These are phyloP conservation scores for Mola mola DNA, from an alignment of 2,113 vertebrate genomes.

Conservation along the genomic window DNA sequence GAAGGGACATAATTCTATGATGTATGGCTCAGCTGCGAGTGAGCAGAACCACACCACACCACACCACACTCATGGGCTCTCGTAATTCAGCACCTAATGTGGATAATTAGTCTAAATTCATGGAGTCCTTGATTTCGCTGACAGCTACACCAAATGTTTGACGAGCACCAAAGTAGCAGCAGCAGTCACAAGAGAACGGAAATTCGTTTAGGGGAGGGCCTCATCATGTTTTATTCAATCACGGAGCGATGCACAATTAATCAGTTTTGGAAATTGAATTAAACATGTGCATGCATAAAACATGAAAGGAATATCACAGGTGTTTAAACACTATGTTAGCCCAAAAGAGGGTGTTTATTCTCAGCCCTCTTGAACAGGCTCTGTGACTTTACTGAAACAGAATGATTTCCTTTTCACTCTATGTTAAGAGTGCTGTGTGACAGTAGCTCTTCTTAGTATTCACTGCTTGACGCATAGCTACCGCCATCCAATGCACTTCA, in stretches of 20 bases:
- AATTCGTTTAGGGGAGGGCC: conserved; percentile 80
- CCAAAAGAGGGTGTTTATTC: conserved; percentile 24
- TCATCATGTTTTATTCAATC: conserved; percentile 86
- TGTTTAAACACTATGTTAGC: conserved; percentile 55
- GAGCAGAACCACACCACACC: conserved; percentile 49
- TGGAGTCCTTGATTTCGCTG: conserved; percentile 73
- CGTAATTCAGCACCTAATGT: conserved; percentile 75
- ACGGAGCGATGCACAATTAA: conserved; percentile 80
- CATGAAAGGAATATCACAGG: conserved; percentile 74
- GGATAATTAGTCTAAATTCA: conserved; percentile 82
- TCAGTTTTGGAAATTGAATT: conserved; percentile 85
- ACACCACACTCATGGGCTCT: conserved; percentile 64
- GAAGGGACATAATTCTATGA: conserved; percentile 47
- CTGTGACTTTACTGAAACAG: conserved; percentile 18
- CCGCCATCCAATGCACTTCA: conserved; percentile 61
- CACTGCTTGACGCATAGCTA: conserved; percentile 30
- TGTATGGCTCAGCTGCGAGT: conserved; percentile 65
- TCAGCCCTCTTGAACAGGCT: conserved; percentile 11
- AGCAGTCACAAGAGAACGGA: conserved; percentile 82
- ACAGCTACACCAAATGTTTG: conserved; percentile 78
- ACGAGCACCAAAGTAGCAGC: conserved; percentile 73
- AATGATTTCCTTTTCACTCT: conserved; percentile 21
- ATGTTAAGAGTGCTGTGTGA: conserved; percentile 7
- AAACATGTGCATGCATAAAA: conserved; percentile 83
- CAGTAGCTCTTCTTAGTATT: conserved; percentile 46